Base-by-base conservation (phyloP, 2,888 invertebrate species). In the Thera britannica region DNA sequence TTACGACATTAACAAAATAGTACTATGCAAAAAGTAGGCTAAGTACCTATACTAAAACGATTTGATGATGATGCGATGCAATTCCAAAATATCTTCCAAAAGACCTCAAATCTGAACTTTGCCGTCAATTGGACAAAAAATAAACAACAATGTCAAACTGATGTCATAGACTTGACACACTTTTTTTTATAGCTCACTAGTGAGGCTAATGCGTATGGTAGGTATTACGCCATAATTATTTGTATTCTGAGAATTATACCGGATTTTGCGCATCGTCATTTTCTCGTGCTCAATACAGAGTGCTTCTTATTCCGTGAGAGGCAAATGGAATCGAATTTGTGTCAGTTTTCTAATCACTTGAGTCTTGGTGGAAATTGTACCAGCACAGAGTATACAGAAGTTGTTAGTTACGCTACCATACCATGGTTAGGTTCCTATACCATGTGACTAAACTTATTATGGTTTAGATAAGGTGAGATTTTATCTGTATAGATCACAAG, bases 321-420 rank as follows among this genome's bases (percentile, higher is more conserved):
- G 51, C 23, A 52, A 46, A 34, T 34, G 9, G 23, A 52, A 34
- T 52, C 34, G 34, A 9, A 56, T 51, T 57, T n/a, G 44, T 57
- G 61, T 61, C 65, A 57, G 61, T 61, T 66, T 66, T 60, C 65
- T 65, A 65, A 58, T 65, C 59, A 49, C 55, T 59, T 48, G 46
- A 38, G 35, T 58, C 55, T 12, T 48, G 44, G 61, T 36, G 61
- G 65, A 66, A 61, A 56, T 66, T 66, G 52, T 61, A 12, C 12
- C 44, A 23, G 56, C 49, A 51, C 12, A 58, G 55, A 63, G 57
- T 62, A 56, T 44, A 46, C 8, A 56, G 23, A 38, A 41, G 35
- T 59, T 36, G 49, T 49, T 46, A 46, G 44, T 46, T 46, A 9
- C 9, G 2, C 8, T 46, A 9, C 9, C 2, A 44, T 7, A 44